Conservation (phyloP, 2,888 invertebrate species). For the Cremastinae sp. region DNA sequence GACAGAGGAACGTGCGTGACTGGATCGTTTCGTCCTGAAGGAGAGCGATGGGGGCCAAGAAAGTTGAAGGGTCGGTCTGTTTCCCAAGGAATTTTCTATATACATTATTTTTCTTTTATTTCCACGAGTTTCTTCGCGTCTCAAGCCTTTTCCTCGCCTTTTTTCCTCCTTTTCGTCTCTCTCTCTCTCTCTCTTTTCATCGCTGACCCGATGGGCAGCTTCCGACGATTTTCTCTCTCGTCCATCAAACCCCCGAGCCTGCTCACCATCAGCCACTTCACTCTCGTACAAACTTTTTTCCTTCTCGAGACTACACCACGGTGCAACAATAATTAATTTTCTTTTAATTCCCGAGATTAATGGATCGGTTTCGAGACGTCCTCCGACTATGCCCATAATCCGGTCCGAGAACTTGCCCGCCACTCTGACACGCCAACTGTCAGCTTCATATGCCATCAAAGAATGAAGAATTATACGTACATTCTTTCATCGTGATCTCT, state of each 20-base stretch:
- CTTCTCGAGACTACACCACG: slow-evolving; percentile 65
- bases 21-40: slow-evolving; percentile 55
- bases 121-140: slow-evolving; percentile 39
- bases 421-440: slow-evolving; percentile 2
- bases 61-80: slow-evolving; percentile 59
- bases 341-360: slow-evolving; percentile 77
- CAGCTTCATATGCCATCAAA: not conserved
- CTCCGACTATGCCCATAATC: slow-evolving; percentile 37
- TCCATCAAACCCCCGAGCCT: slow-evolving; percentile 48
- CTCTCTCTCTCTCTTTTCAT: slow-evolving; percentile 18
- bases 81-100: slow-evolving; percentile 52
- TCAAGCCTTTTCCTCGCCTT: slow-evolving; percentile 15
- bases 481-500: not conserved
- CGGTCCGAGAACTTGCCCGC: slow-evolving; percentile 11
- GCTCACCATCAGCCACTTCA: slow-evolving; percentile 48
- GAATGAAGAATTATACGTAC: not conserved
- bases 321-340: slow-evolving; percentile 76
- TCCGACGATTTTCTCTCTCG: slow-evolving; percentile 52
- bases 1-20: slow-evolving; percentile 52
- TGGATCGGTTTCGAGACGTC: slow-evolving; percentile 68
- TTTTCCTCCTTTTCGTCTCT: not conserved
- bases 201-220: slow-evolving; percentile 35
- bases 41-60: slow-evolving; percentile 57
- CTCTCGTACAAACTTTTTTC: slow-evolving; percentile 41
- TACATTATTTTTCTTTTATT: slow-evolving; percentile 51